Evolutionary conservation across 2,888 invertebrate genomes (phyloP).

Genomic region (Campopleginae sp.): DNA sequence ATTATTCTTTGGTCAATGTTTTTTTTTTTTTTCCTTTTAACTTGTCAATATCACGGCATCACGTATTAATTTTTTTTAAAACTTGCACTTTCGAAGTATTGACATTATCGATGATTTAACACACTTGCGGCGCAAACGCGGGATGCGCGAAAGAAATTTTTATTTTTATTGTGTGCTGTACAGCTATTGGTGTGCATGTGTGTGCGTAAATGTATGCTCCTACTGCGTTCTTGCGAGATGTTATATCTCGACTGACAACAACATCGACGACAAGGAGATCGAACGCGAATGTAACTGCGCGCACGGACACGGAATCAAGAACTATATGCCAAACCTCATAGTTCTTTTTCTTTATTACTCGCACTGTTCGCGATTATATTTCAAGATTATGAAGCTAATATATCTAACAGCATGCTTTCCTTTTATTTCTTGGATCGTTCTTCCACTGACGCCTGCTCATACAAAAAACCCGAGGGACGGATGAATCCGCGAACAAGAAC

Average conservation of each 20-base stretch:
- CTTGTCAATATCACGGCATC: constrained; percentile 55
- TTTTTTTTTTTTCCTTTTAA: constrained; percentile 24
- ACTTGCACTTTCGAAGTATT: constrained; percentile 72
- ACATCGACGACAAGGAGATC: constrained; percentile 15
- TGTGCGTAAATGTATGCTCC: background rate
- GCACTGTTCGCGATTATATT: background rate
- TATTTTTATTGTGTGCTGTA: constrained; percentile 35
- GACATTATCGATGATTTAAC: constrained; percentile 78
- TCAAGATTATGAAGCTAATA: background rate
- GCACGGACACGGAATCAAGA: background rate
- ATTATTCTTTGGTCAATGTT: constrained; percentile 28
- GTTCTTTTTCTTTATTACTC: background rate
- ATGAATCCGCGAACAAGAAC: background rate
- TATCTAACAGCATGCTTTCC: background rate
- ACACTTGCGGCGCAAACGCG: constrained; percentile 78
- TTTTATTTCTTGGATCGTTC: background rate
- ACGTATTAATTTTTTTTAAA: constrained; percentile 62
- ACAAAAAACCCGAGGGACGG: background rate
- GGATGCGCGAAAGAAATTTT: constrained; percentile 29
- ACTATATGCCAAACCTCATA: background rate
- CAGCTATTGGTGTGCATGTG: constrained; percentile 18
- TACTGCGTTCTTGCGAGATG: constrained; percentile 40
- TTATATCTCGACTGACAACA: constrained; percentile 35
- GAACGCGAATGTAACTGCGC: constrained; percentile 29
- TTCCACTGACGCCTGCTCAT: background rate